These are phyloP conservation scores for Campaea margaritaria DNA, from an alignment of 2,888 invertebrate genomes.

Conservation along the genomic window DNA sequence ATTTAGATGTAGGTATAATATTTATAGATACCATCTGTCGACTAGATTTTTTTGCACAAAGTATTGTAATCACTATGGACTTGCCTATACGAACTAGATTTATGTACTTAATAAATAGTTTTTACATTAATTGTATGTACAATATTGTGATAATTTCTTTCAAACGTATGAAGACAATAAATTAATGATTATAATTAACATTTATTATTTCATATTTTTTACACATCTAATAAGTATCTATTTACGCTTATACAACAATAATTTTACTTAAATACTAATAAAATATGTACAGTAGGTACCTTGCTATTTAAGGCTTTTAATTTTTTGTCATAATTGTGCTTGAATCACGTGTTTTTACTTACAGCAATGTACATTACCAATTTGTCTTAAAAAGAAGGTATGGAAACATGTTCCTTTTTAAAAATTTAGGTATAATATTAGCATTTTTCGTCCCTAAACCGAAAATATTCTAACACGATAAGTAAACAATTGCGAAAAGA, in stretches of 20 bases:
- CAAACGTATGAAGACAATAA: constrained; percentile 55
- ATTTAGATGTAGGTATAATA: constrained; percentile 66
- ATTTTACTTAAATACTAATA: constrained; percentile 1
- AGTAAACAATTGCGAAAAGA: not conserved
- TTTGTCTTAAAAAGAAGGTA: no score
- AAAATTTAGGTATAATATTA: not conserved
- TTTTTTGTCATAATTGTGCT: constrained; percentile 27
- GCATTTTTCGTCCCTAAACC: not conserved
- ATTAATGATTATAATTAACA: constrained; percentile 47
- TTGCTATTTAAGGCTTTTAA: constrained; percentile 27
- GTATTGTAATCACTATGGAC: constrained; percentile 77
- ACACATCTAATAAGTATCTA: constrained; percentile 23
- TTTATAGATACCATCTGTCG: constrained; percentile 79
- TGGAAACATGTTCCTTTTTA: no score
- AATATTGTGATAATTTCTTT: constrained; percentile 68
- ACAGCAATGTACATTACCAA: constrained; percentile 1
- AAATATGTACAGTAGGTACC: constrained; percentile 27
- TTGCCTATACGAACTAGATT: constrained; percentile 63
- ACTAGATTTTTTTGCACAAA: constrained; percentile 84
- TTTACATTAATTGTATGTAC: constrained; percentile 59
- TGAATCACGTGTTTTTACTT: constrained; percentile 9
- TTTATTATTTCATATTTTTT: constrained; percentile 37
- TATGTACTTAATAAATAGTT: constrained; percentile 39
- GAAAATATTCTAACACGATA: not conserved
- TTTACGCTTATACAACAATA: constrained; percentile 14